Evolutionary conservation across 2,113 vertebrate genomes (phyloP).

Genomic region (Sander vitreus): DNA sequence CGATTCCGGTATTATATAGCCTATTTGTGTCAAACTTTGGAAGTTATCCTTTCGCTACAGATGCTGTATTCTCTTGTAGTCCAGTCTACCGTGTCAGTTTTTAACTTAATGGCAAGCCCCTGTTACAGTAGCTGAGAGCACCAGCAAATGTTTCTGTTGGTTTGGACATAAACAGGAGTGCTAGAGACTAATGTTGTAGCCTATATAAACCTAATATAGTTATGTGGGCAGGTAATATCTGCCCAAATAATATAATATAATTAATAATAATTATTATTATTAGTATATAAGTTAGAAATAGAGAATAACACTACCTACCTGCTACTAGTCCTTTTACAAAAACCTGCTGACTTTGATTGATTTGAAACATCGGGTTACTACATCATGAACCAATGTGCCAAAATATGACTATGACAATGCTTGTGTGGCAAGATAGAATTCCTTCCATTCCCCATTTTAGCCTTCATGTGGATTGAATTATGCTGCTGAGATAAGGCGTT

Average conservation of each 20-base stretch:
- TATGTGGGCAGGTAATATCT: too few relatives aligned
- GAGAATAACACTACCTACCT: not conserved
- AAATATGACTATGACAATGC: constrained; percentile 61
- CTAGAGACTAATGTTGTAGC: not conserved
- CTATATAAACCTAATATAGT: too few relatives aligned
- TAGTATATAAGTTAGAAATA: not conserved
- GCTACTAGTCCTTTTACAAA: constrained; percentile 4
- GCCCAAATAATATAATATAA: too few relatives aligned
- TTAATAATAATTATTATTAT: too few relatives aligned
- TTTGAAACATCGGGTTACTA: constrained; percentile 34
- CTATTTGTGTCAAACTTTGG: constrained; percentile 38
- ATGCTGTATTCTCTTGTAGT: constrained; percentile 5
- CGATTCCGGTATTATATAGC: too few relatives aligned
- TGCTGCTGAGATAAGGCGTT: constrained; percentile 9
- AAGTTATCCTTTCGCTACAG: constrained; percentile 21
- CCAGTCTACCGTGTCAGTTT: not conserved
- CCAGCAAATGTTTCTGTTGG: constrained; percentile 11
- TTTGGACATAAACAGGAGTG: constrained; percentile 20
- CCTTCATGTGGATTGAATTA: constrained; percentile 16
- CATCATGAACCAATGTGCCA: constrained; percentile 58
- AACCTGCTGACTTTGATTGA: constrained; percentile 43
- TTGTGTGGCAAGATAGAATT: constrained; percentile 23
- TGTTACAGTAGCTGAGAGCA: constrained; percentile 21
- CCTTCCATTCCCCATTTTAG: not conserved
- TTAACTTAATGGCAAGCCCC: constrained; percentile 28